phyloP scores from a whole-genome alignment of 2,888 invertebrate species.

The Anoncus sp. region DNA sequence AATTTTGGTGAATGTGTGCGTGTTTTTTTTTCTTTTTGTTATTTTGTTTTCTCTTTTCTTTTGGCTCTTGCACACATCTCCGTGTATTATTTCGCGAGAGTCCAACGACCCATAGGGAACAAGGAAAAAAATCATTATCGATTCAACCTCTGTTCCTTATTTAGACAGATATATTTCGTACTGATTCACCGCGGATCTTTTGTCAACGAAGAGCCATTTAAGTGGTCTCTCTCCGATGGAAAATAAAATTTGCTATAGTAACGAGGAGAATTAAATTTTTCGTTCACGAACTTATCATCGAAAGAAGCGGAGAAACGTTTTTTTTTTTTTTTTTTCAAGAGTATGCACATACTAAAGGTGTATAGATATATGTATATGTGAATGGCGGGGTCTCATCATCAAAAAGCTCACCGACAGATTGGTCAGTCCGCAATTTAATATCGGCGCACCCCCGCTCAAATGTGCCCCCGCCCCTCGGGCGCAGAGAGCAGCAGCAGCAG shows the following conservation, averaged over 20 bases:
- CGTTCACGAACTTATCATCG: not conserved
- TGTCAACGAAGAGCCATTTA: not conserved
- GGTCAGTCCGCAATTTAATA: constrained; percentile 79
- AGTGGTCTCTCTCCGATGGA: not conserved
- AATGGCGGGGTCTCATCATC: constrained; percentile 56
- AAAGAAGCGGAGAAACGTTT: too few species aligned
- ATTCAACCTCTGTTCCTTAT: constrained; percentile 13
- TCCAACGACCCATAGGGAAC: not conserved
- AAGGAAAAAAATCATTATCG: not conserved
- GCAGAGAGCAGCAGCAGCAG: constrained; percentile 46
- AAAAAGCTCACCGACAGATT: constrained; percentile 73
- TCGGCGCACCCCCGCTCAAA: constrained; percentile 60
- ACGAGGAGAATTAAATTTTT: constrained; percentile 39
- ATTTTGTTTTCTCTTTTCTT: too few species aligned
- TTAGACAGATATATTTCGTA: constrained; percentile 12
- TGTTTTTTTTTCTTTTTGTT: too few species aligned
- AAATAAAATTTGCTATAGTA: constrained; percentile 5
- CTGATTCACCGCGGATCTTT: not conserved
- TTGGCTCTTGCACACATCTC: not conserved
- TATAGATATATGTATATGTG: not conserved
- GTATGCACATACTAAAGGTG: not conserved
- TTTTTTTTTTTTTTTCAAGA: not conserved
- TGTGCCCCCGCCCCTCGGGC: not conserved
- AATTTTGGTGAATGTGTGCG: too few species aligned
- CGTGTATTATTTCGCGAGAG: not conserved